A percentile compares a stretch with the other conserved stretches of the same genome.
phyloP scores from a whole-genome alignment of 2,888 invertebrate species.

The Cephus spinipes region DNA sequence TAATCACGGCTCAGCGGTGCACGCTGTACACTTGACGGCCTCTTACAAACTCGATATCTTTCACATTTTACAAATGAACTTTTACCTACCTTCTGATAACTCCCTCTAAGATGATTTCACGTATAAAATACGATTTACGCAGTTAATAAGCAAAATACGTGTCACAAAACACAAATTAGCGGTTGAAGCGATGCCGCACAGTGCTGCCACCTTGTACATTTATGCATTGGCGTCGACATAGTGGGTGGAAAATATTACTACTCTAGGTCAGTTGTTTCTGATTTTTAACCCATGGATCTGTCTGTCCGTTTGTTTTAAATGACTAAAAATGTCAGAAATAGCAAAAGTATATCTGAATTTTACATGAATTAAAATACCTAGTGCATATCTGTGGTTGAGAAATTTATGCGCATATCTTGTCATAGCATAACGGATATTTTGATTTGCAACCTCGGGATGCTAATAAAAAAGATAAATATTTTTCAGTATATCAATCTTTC shows the following conservation, averaged over 20 bases:
- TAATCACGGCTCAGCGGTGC: slow-evolving; percentile 11
- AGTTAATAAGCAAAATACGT: slow-evolving; percentile 53
- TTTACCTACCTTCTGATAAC: slow-evolving; percentile 43
- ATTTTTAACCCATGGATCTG: background rate
- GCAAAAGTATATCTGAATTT: background rate
- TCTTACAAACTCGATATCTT: slow-evolving; percentile 12
- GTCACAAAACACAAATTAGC: slow-evolving; percentile 52
- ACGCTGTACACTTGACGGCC: background rate
- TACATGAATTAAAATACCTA: background rate
- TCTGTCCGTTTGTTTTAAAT: background rate
- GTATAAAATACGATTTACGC: slow-evolving; percentile 53
- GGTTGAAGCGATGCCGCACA: slow-evolving; percentile 35
- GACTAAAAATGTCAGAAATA: background rate
- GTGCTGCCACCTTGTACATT: slow-evolving; percentile 50
- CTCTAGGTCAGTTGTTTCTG: background rate
- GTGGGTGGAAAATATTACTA: background rate
- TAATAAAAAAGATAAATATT: background rate
- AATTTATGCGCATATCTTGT: background rate
- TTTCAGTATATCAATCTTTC: background rate
- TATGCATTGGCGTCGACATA: background rate
- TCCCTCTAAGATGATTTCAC: slow-evolving; percentile 31
- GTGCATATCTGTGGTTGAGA: background rate
- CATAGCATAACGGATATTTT: background rate
- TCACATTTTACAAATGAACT: slow-evolving; percentile 12
- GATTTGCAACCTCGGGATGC: background rate